A percentile compares a stretch with the other conserved stretches of the same genome.
Evolutionary conservation across 2,888 invertebrate species (phyloP).

Genomic region (Phaedon cochleariae): DNA sequence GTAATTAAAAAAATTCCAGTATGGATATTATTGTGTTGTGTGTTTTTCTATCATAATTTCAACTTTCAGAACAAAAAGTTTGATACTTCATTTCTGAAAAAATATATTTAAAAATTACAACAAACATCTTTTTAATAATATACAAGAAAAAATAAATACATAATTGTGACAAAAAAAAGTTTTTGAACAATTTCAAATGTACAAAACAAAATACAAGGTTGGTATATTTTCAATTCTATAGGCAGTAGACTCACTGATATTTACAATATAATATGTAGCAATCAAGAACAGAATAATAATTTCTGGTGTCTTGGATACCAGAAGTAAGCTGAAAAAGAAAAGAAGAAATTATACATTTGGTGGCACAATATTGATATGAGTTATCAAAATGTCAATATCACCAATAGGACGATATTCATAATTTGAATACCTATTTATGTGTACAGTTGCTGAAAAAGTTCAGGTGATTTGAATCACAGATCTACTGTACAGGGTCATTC

Average conservation of each 20-base stretch:
- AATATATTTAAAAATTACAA: constrained; percentile 46
- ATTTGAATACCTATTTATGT: too few species aligned
- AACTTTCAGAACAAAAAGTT: background rate
- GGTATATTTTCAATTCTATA: constrained; percentile 30
- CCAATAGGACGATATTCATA: too few species aligned
- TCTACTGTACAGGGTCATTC: too few species aligned
- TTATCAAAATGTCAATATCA: too few species aligned
- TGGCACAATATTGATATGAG: too few species aligned
- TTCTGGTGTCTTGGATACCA: constrained; percentile 5
- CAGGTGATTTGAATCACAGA: too few species aligned
- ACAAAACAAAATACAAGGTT: constrained; percentile 42
- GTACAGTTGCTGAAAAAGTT: too few species aligned
- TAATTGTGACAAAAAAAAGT: constrained; percentile 41
- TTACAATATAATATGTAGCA: constrained; percentile 24
- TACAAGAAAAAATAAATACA: constrained; percentile 48
- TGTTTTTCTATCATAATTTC: too few species aligned
- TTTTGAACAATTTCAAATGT: constrained; percentile 43
- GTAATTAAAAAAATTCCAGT: background rate
- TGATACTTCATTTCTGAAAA: constrained; percentile 36
- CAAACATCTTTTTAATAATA: constrained; percentile 44
- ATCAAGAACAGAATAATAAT: constrained; percentile 3
- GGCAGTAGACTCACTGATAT: constrained; percentile 36
- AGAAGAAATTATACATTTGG: too few species aligned
- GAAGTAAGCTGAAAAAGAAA: constrained; percentile 10
- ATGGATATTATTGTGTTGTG: background rate